These are phyloP conservation scores for Brachionus sp. DNA, from an alignment of 1,140 invertebrate genomes.

Conservation along the genomic window DNA sequence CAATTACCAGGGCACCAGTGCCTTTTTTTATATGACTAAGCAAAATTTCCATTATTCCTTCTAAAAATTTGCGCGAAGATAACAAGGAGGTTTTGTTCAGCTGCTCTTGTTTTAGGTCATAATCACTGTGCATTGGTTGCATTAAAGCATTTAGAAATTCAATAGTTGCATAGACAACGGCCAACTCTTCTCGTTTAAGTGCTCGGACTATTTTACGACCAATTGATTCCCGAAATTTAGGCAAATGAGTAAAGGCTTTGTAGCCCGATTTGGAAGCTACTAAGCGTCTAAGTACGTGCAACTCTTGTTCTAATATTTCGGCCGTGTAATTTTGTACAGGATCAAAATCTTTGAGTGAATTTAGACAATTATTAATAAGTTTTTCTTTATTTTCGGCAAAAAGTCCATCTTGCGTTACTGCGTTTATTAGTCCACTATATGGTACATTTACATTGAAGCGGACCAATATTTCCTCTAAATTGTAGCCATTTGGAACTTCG, in stretches of 20 bases:
- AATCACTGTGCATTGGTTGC: conserved; percentile 97
- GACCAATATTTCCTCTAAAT: conserved; percentile 68
- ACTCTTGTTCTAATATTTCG: conserved; percentile 73
- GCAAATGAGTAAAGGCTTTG: conserved; percentile 83
- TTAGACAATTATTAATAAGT: conserved; percentile 76
- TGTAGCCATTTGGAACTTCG: conserved; percentile 69
- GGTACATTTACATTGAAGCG: conserved; percentile 95
- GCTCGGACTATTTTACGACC: conserved; percentile 84
- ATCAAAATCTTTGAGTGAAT: conserved; percentile 71
- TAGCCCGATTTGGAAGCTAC: conserved; percentile 97
- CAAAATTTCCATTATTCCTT: conserved; percentile 92
- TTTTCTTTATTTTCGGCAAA: conserved; percentile 99
- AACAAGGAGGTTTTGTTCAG: conserved; percentile 92
- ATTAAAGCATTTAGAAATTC: conserved; percentile 95
- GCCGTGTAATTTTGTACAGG: conserved; percentile 65
- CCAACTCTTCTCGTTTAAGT: conserved; percentile 79
- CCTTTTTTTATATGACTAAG: conserved; percentile 61
- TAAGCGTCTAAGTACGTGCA: conserved; percentile 84
- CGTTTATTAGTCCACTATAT: conserved; percentile 92
- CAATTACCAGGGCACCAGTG: conserved; percentile 67
- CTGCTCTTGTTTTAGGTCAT: conserved; percentile 88
- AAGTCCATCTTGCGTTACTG: conserved; percentile 86
- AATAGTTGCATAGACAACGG: conserved; percentile 87
- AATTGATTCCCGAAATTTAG: conserved; percentile 89
- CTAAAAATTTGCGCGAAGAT: conserved; percentile 84